These are phyloP conservation scores for Hedychridium roseum DNA, from an alignment of 2,888 invertebrate genomes.

Conservation along the genomic window DNA sequence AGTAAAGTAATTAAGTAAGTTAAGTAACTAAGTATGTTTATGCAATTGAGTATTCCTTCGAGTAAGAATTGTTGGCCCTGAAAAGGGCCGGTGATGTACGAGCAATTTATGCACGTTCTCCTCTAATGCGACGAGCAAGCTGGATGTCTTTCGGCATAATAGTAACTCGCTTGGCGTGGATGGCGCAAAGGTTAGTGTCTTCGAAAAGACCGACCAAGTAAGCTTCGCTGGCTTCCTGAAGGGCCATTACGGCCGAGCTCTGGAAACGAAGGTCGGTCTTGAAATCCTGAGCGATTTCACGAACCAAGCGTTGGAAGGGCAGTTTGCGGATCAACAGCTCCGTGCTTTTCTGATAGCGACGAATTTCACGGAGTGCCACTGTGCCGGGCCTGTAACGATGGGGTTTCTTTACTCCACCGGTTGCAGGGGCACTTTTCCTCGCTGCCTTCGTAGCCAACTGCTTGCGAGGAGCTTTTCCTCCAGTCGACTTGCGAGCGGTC, in stretches of 20 bases:
- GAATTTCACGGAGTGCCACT: conserved; percentile 75
- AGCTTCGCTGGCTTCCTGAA: conserved; percentile 66
- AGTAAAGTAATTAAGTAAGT: too few relatives aligned
- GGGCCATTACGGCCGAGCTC: conserved; percentile 75
- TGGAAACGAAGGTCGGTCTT: conserved; percentile 77
- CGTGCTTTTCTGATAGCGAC: conserved; percentile 78
- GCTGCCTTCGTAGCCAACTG: conserved; percentile 74
- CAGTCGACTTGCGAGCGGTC: conserved; percentile 75
- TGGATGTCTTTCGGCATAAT: conserved; percentile 40
- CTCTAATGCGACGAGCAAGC: conserved; percentile 72
- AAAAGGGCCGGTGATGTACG: conserved; percentile 34
- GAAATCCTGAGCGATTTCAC: conserved; percentile 80
- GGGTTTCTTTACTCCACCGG: conserved; percentile 72
- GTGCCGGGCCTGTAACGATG: conserved; percentile 69
- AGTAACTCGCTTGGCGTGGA: conserved; percentile 34
- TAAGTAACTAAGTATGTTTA: too few relatives aligned
- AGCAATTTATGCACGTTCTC: conserved; percentile 75
- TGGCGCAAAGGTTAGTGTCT: conserved; percentile 35
- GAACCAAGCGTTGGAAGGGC: conserved; percentile 76
- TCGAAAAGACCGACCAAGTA: conserved; percentile 34
- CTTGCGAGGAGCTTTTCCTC: conserved; percentile 71
- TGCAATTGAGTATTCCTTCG: conserved; percentile 4
- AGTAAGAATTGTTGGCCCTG: conserved; percentile 34
- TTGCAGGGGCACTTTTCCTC: conserved; percentile 76
- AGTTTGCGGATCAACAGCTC: conserved; percentile 76